Evolutionary conservation across 2,113 vertebrate genomes (phyloP).

Genomic region (Piprites chloris): DNA sequence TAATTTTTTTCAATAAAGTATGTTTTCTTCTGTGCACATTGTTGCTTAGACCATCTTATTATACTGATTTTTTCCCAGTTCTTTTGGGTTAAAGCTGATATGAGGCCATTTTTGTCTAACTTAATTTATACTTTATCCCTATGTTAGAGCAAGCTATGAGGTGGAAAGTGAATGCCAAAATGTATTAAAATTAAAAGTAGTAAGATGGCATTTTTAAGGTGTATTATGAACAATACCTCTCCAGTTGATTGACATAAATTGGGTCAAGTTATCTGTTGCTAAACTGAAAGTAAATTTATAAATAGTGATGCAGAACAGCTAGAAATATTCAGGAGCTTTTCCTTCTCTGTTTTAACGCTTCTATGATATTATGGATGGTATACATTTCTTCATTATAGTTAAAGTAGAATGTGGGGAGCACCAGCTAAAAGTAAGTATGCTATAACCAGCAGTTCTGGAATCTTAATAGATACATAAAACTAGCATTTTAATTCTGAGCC

Average conservation of each 20-base stretch:
- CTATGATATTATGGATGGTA: not conserved
- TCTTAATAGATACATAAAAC: not conserved
- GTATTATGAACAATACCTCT: not conserved
- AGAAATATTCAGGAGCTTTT: not conserved
- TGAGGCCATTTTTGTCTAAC: not conserved
- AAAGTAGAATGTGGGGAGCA: not conserved
- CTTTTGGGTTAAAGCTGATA: not conserved
- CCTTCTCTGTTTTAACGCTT: not conserved
- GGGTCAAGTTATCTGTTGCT: not conserved
- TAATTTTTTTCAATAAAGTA: not conserved
- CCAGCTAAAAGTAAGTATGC: not conserved
- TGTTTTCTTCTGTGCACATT: not conserved
- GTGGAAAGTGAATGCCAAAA: not conserved
- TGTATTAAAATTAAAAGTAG: not conserved
- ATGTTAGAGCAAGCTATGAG: not conserved
- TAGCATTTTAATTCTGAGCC: not conserved
- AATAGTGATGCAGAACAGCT: not conserved
- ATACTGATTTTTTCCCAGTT: not conserved
- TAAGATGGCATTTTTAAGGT: not conserved
- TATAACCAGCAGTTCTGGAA: not conserved
- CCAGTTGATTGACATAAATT: not conserved
- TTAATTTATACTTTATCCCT: not conserved
- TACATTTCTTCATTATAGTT: not conserved
- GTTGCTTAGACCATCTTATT: not conserved
- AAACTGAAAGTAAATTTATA: not conserved